A percentile compares a stretch with the other conserved stretches of the same genome.
These are phyloP conservation scores for Marcusenius ussheri DNA, from an alignment of 2,113 vertebrate species.

Conservation along the genomic window DNA sequence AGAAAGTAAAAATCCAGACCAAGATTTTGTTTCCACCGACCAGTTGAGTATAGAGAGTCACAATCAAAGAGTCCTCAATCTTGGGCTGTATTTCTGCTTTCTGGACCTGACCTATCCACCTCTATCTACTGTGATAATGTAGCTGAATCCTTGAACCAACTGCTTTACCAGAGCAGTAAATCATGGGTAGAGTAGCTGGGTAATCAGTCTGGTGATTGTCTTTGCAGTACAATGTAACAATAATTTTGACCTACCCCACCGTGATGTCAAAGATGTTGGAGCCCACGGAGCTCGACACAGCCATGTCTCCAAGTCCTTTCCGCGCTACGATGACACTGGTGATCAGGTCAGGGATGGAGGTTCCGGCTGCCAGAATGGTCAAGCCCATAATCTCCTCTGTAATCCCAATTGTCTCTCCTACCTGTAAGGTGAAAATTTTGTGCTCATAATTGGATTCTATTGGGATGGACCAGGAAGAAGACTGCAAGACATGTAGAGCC, in stretches of 20 bases:
- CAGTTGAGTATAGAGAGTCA: background rate
- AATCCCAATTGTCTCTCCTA: conserved; percentile 91
- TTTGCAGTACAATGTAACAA: background rate
- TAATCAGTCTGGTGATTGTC: background rate
- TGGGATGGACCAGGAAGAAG: background rate
- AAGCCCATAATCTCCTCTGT: conserved; percentile 93
- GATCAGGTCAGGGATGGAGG: conserved; percentile 92
- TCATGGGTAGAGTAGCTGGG: background rate
- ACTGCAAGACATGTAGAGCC: background rate
- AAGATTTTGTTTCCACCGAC: background rate
- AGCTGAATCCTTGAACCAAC: background rate
- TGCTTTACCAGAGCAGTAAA: background rate
- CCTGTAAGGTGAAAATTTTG: conserved; percentile 53
- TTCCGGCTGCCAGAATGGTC: conserved; percentile 91
- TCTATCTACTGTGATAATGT: background rate
- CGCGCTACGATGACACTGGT: conserved; percentile 93
- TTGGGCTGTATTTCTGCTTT: background rate
- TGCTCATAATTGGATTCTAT: background rate
- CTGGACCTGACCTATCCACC: background rate
- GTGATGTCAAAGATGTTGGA: conserved; percentile 97
- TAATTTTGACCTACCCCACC: conserved; percentile 70
- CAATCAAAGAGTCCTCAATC: background rate
- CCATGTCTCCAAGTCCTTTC: conserved; percentile 93
- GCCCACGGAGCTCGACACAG: conserved; percentile 91
- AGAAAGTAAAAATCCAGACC: background rate